Conservation (phyloP, 2,888 invertebrate genomes). For the Germaria angustata region DNA sequence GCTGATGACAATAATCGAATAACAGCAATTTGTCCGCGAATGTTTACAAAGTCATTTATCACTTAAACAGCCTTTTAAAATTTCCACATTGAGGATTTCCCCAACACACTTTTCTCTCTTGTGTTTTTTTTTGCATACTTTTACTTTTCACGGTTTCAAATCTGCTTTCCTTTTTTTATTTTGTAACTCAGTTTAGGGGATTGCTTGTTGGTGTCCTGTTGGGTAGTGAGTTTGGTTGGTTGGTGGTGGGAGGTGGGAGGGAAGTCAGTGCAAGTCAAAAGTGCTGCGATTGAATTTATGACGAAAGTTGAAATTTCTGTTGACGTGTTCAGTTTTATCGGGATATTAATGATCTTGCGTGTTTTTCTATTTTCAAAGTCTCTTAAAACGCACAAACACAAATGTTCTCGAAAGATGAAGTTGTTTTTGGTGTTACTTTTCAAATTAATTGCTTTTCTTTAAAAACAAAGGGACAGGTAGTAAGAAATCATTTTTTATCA, state of each 20-base stretch:
- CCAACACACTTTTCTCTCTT: not conserved
- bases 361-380: slow-evolving; percentile 8
- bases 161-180: not conserved
- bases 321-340: slow-evolving; percentile 53
- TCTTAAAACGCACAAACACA: not conserved
- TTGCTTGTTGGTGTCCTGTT: slow-evolving; percentile 49
- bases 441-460: slow-evolving; percentile 34
- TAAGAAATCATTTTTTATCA: not conserved
- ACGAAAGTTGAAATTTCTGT: slow-evolving; percentile 60
- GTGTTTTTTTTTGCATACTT: not conserved
- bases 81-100: slow-evolving; percentile 34
- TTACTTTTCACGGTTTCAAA: not conserved
- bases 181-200: slow-evolving; percentile 13
- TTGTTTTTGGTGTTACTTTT: slow-evolving; percentile 43
- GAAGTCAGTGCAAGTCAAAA: slow-evolving; percentile 43
- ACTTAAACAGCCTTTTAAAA: slow-evolving; percentile 58
- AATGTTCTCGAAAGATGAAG: slow-evolving; percentile 25
- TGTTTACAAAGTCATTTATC: slow-evolving; percentile 65
- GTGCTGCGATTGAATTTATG: slow-evolving; percentile 61
- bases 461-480: not conserved
- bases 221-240: not conserved
- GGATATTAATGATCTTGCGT: slow-evolving; percentile 58
- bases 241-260: not conserved
- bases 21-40: slow-evolving; percentile 64
- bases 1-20: slow-evolving; percentile 57